Base-by-base conservation (phyloP, 2,888 invertebrate genomes). In the Oligia fasciuncula region DNA sequence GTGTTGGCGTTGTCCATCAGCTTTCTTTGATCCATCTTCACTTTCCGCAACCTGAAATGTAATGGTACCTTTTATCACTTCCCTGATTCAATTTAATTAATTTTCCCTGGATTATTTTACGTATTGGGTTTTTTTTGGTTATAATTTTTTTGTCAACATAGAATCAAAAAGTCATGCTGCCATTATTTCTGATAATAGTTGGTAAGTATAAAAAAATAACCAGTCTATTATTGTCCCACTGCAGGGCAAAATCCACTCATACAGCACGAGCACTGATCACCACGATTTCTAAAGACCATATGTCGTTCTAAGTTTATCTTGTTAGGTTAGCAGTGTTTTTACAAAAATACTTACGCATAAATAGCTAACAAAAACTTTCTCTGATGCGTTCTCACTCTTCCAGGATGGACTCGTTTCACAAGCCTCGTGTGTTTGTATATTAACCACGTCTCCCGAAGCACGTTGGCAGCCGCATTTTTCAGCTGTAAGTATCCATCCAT, bases 21-120 rank as follows among this genome's bases (percentile, higher is more conserved):
- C 97, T 99, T 99, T 95, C 99, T 98, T 97, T 99, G 99, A 97
- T 99, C 99, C 99, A 99, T 99, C 97, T 99, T 99, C 85, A 99
- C 99, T 97, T 99, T 99, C 94, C 99, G 97, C 97, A 99, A 98
- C 95, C 99, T 99, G 95, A 84, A 97, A 83, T 43, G 17, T 43
- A 69, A 73, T 35, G 13, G 13, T 62, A 29, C 23, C 4, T 71
- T 81, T 76, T 73, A 73, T 54, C 29, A 68, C 40, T 51, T 75
- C 29, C 14, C 4, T 23, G 29, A n/a, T 40, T 57, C 0, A 40
- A 70, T 29, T n/a, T 0, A 17, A 68, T 68, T 11, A 2, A 5
- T 4, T n/a, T 43, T n/a, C 6, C 3, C 6, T 19, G 8, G 8
- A 2, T 54, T 54, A 51, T 54, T 51, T 8, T 51, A 4, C 23